phyloP scores from a whole-genome alignment of 1,140 invertebrate species.

The Tetraneura akinire region DNA sequence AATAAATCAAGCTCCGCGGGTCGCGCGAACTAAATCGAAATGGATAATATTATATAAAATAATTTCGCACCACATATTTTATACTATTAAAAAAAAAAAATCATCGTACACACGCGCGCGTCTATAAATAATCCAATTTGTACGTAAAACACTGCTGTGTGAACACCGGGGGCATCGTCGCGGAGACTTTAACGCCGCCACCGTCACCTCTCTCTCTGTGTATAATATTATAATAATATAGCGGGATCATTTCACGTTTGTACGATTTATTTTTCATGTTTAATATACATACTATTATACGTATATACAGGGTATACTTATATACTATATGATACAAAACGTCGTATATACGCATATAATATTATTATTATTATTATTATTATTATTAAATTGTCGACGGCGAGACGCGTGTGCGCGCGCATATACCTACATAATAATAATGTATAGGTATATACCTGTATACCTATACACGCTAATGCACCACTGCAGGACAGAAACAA shows the following conservation, averaged over 20 bases:
- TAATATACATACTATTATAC: not conserved
- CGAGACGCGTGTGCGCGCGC: not conserved
- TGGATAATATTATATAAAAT: not conserved
- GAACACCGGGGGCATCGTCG: not conserved
- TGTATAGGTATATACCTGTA: not conserved
- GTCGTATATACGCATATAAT: too few species aligned
- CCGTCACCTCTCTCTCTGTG: too few species aligned
- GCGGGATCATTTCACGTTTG: too few species aligned
- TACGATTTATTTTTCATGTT: not conserved
- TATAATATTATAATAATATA: too few species aligned
- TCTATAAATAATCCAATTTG: too few species aligned
- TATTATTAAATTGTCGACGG: too few species aligned
- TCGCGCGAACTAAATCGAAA: slow-evolving; percentile 4
- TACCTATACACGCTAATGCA: not conserved
- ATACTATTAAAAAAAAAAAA: too few species aligned
- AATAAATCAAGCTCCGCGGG: slow-evolving; percentile 5
- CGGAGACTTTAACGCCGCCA: slow-evolving; percentile 25
- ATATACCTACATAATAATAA: slow-evolving; percentile 42
- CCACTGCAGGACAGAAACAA: slow-evolving; percentile 36
- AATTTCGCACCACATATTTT: not conserved
- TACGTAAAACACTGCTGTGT: too few species aligned
- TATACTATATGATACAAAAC: too few species aligned
- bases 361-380: too few species aligned
- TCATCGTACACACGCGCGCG: too few species aligned
- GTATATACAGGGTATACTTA: too few species aligned